Evolutionary conservation across 2,113 vertebrate genomes (phyloP), one percentile per base, ranked within the genome.

Genomic region (Callipepla californica): DNA sequence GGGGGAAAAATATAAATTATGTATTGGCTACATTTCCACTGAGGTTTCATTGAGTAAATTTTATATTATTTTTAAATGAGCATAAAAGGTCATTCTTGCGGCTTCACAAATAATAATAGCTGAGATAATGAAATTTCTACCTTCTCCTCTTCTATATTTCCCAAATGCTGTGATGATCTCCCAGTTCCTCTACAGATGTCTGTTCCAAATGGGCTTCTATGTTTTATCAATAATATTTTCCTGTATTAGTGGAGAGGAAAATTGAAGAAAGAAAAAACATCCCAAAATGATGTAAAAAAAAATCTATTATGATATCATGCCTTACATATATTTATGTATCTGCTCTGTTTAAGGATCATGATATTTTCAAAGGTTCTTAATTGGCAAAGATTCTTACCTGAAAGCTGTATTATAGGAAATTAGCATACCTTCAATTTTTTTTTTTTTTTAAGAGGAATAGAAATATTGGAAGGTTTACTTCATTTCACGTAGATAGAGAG

Each of bases 21-120:
- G 20, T 74, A 66, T 92, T 55, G 11, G 34, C 63, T 90, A 74
- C 36, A 55, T 88, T 94, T 88, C 79, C 30, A 59, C 36, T 72
- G 76, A 51, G 51, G 22, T 83, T 96, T 87, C 67, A 45, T 53
- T 87, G 76, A 85, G 81, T 79, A 95, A 89, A 95, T 94, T 84
- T 94, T 87, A 77, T 92, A n/a, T n/a, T n/a, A n/a, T n/a, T n/a
- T n/a, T n/a, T 80, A 80, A 77, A 55, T 36, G 76, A 63, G 34
- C 57, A 80, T 85, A 38, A 91, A 92, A 93, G 63, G 44, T 87
- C 80, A 59, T 87, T 93, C 51, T 61, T 36, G 34, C 59, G 83
- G 93, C 58, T 80, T 91, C 25, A 82, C 77, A 59, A 93, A 74
- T 88, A 93, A 59, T 86, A 86, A 69, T 65, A 80, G n/a, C 75